Conservation (phyloP, 2,888 invertebrate genomes). For the Endotricha flammealis region DNA sequence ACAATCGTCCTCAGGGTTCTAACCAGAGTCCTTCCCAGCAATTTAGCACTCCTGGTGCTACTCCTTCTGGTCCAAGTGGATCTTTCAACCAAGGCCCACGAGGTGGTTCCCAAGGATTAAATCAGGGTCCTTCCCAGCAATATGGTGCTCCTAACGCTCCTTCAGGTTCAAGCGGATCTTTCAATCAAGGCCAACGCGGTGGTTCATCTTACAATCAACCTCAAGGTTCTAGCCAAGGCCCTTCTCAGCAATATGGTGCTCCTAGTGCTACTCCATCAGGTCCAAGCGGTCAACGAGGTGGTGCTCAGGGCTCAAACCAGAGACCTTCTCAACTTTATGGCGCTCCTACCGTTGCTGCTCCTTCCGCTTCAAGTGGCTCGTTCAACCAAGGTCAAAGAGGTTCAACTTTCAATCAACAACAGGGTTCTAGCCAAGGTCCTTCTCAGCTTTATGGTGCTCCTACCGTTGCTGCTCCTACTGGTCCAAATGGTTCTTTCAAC, state of each 20-base stretch:
- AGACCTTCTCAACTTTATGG: constrained; percentile 10
- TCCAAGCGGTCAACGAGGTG: too few relatives aligned
- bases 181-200: constrained; percentile 5
- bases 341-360: constrained; percentile 7
- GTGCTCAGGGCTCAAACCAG: constrained; percentile 4
- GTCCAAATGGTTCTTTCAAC: not conserved
- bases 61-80: constrained; percentile 13
- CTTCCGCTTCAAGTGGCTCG: not conserved
- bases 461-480: constrained; percentile 5
- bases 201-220: constrained; percentile 7
- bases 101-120: constrained; percentile 16
- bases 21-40: constrained; percentile 11
- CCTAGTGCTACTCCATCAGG: constrained; percentile 16
- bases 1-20: not conserved
- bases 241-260: constrained; percentile 10
- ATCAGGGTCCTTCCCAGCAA: constrained; percentile 7
- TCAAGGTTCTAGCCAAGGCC: constrained; percentile 3
- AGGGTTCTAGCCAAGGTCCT: too few relatives aligned
- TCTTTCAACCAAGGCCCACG: constrained; percentile 11
- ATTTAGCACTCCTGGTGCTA: constrained; percentile 13
- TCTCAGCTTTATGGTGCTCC: constrained; percentile 9
- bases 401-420: too few relatives aligned
- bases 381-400: not conserved
- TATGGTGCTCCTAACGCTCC: constrained; percentile 8
- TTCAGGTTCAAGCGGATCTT: not conserved